Conservation (phyloP, 1,140 invertebrate genomes). For the Coboldia fuscipes region DNA sequence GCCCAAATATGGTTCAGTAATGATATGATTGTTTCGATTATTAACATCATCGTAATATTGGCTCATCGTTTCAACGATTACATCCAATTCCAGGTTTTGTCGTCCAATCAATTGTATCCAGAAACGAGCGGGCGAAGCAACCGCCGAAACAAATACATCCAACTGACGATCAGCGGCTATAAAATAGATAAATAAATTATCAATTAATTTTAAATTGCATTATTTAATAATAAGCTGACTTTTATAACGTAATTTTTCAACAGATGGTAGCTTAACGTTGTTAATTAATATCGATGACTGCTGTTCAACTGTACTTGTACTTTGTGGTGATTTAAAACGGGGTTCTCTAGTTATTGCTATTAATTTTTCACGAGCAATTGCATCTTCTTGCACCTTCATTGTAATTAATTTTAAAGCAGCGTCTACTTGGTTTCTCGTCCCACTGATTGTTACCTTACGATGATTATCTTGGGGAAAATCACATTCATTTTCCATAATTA, state of each 20-base stretch:
- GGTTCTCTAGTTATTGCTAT: slow-evolving; percentile 25
- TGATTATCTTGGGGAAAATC: slow-evolving; percentile 10
- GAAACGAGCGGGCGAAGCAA: slow-evolving; percentile 54
- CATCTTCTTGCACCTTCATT: slow-evolving; percentile 32
- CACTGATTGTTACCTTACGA: slow-evolving; percentile 28
- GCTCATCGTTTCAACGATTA: slow-evolving; percentile 54
- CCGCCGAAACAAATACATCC: slow-evolving; percentile 63
- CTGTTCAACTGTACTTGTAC: slow-evolving; percentile 14
- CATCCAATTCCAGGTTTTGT: slow-evolving; percentile 44
- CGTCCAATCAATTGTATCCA: slow-evolving; percentile 62
- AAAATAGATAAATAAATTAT: slow-evolving; percentile 10
- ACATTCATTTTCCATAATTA: slow-evolving; percentile 9
- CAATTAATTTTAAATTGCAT: slow-evolving; percentile 3
- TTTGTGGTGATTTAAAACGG: slow-evolving; percentile 19
- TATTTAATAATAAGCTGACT: slow-evolving; percentile 2
- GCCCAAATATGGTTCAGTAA: slow-evolving; percentile 34
- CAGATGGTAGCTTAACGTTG: slow-evolving; percentile 10
- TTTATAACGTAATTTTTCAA: slow-evolving; percentile 15
- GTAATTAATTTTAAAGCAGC: slow-evolving; percentile 32
- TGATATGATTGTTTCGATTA: slow-evolving; percentile 32
- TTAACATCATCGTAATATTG: slow-evolving; percentile 43
- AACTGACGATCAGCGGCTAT: slow-evolving; percentile 33
- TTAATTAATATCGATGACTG: slow-evolving; percentile 15
- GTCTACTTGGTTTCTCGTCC: slow-evolving; percentile 32
- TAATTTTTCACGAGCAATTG: slow-evolving; percentile 22